phyloP scores from a whole-genome alignment of 2,113 vertebrate species.

The Sinocyclocheilus anshuiensis region DNA sequence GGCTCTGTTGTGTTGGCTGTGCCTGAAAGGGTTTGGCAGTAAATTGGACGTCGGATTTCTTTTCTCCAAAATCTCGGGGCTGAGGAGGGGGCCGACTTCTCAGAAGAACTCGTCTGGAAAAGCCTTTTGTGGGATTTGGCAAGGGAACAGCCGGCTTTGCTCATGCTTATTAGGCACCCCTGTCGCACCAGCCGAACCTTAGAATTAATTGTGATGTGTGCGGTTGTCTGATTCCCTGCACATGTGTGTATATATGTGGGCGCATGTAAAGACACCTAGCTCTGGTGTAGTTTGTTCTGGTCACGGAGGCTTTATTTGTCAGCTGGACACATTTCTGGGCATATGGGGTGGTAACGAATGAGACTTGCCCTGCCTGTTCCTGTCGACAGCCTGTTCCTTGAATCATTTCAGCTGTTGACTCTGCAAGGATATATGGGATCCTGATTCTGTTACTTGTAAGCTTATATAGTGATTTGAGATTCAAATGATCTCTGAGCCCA shows the following conservation, averaged over 20 bases:
- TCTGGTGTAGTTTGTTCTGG: neutral
- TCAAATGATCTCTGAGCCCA: conserved; percentile 3
- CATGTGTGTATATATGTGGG: neutral
- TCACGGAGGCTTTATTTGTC: neutral
- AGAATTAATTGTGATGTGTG: conserved; percentile 57
- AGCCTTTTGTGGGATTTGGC: conserved; percentile 77
- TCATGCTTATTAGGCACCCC: conserved; percentile 66
- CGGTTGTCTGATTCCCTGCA: conserved; percentile 8
- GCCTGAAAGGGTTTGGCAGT: conserved; percentile 77
- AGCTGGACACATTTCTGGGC: conserved; percentile 30
- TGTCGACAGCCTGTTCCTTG: conserved; percentile 7
- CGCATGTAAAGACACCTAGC: neutral
- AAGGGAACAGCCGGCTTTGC: conserved; percentile 70
- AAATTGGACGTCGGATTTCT: conserved; percentile 76
- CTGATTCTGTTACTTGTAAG: neutral
- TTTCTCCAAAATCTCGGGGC: conserved; percentile 73
- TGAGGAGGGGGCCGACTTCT: conserved; percentile 63
- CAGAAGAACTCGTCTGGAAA: conserved; percentile 76
- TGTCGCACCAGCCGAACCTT: conserved; percentile 58
- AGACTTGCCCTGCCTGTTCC: conserved; percentile 11
- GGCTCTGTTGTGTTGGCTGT: conserved; percentile 73
- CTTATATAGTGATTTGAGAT: neutral
- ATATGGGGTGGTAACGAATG: conserved; percentile 16
- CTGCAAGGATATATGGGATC: conserved; percentile 3
- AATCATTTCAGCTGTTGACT: conserved; percentile 13